These are phyloP conservation scores for Thecocarcelia acutangulata DNA, from an alignment of 2,888 invertebrate species.

Conservation along the genomic window DNA sequence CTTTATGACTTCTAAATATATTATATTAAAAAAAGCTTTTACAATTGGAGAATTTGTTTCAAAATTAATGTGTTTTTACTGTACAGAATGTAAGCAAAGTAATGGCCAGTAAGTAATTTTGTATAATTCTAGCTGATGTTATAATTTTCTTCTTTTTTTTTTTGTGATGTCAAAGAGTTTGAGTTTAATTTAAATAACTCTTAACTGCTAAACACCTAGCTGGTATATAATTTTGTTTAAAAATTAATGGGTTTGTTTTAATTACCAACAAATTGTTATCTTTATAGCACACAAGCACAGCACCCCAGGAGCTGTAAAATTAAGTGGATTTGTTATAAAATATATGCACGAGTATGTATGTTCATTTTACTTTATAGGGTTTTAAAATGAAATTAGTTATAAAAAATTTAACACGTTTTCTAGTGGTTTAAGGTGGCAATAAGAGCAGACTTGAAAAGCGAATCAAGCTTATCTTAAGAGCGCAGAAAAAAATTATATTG, in stretches of 20 bases:
- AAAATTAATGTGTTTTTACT: constrained; percentile 49
- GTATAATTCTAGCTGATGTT: constrained; percentile 31
- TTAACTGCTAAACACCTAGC: constrained; percentile 7
- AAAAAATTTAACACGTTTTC: constrained; percentile 23
- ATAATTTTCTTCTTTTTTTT: too few species aligned
- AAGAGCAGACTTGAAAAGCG: too few species aligned
- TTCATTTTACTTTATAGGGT: constrained; percentile 7
- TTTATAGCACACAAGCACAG: constrained; percentile 52
- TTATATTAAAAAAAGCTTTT: constrained; percentile 18
- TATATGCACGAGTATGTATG: too few species aligned
- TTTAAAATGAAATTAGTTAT: background rate
- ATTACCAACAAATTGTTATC: constrained; percentile 68
- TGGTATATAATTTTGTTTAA: constrained; percentile 8
- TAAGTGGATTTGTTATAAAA: constrained; percentile 62
- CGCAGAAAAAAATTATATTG: too few species aligned
- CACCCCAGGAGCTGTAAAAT: constrained; percentile 53
- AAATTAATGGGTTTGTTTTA: constrained; percentile 59
- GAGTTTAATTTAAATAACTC: constrained; percentile 63
- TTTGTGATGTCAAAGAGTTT: constrained; percentile 9
- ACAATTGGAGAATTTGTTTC: constrained; percentile 51
- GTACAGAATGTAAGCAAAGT: constrained; percentile 22
- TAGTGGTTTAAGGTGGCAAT: background rate
- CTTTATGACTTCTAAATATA: constrained; percentile 67
- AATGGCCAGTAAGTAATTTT: background rate
- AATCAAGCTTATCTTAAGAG: too few species aligned